Percentiles rank a stretch among this genome's conserved stretches.
phyloP scores from a whole-genome alignment of 2,888 invertebrate genomes.

The Hemistola chrysoprasaria region DNA sequence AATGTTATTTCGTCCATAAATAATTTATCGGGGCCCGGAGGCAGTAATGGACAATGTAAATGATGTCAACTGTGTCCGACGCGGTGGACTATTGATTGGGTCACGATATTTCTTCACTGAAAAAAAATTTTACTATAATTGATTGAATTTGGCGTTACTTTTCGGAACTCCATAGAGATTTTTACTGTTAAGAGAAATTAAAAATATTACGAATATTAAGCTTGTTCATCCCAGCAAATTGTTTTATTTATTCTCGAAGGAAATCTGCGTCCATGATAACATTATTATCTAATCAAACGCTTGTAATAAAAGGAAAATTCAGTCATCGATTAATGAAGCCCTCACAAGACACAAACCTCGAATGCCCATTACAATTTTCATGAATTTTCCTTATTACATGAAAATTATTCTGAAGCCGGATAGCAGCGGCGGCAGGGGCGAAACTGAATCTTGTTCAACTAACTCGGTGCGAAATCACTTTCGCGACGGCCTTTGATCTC shows the following conservation, averaged over 20 bases:
- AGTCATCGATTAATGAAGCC: slow-evolving; percentile 18
- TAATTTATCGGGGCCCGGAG: slow-evolving; percentile 55
- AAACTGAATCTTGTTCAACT: slow-evolving; percentile 79
- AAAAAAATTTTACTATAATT: too few relatives aligned
- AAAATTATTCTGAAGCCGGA: slow-evolving; percentile 76
- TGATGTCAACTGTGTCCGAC: slow-evolving; percentile 39
- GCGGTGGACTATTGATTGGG: slow-evolving; percentile 26
- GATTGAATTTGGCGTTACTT: too few relatives aligned
- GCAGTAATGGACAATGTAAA: slow-evolving; percentile 70
- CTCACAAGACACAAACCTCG: slow-evolving; percentile 52
- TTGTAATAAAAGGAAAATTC: not conserved
- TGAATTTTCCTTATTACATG: slow-evolving; percentile 76
- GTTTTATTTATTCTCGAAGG: too few relatives aligned
- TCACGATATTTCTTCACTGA: slow-evolving; percentile 30
- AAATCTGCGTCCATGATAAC: too few relatives aligned
- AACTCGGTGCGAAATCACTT: slow-evolving; percentile 82
- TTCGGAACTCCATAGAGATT: too few relatives aligned
- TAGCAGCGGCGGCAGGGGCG: slow-evolving; percentile 52
- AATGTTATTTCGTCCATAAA: slow-evolving; percentile 72
- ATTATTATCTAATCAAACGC: too few relatives aligned
- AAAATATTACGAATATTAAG: too few relatives aligned
- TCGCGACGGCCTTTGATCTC: slow-evolving; percentile 78
- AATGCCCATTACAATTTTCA: slow-evolving; percentile 75
- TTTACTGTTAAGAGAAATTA: too few relatives aligned
- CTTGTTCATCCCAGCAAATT: too few relatives aligned